Evolutionary conservation across 2,797 vertebrate genomes (phyloP), one percentile per base, ranked within the genome.

Genomic region (Ambastaia sidthimunki): DNA sequence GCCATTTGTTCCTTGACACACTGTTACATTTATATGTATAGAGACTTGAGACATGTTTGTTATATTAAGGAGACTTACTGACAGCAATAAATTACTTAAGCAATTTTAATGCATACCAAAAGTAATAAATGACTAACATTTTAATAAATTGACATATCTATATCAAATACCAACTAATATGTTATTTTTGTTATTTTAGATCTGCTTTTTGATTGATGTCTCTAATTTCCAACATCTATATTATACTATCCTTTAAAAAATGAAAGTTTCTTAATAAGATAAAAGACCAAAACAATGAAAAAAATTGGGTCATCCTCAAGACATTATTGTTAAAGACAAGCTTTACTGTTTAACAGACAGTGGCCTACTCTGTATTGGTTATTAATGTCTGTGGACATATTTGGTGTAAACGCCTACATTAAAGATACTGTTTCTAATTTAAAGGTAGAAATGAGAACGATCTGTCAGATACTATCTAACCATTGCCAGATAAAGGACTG

Each of bases 401-500:
- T 59, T 23, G 25, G 11, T 23, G 34, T 59, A 59, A 25, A 47
- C 21, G 3, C 21, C 16, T 48, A 15, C 18, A 31, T 60, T 18
- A 21, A 6, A 34, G 37, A 25, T 21, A 21, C n/a, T 18, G 60
- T 63, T 31, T 10, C 25, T 25, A 19, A 10, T n/a, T 15, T 18
- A 7, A 21, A 52, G 3, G 13, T 21, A 57, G 52, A 76, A 66
- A 28, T 7, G 10, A 76, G 74, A 68, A 68, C 48, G 41, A 21
- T 11, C 13, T 7, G 31, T 54, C 16, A 41, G 19, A 67, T 41
- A 25, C 7, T 4, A 34, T 74, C 41, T 62, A 59, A 73, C 62
- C 11, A 48, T 12, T 54, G 60, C 15, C 28, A 67, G 5, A n/a
- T 55, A 41, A 44, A 76, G 19, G 28, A 11, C 47, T 25, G 34